These are phyloP conservation scores for Nematolebias whitei DNA, from an alignment of 2,113 vertebrate species.

Conservation along the genomic window DNA sequence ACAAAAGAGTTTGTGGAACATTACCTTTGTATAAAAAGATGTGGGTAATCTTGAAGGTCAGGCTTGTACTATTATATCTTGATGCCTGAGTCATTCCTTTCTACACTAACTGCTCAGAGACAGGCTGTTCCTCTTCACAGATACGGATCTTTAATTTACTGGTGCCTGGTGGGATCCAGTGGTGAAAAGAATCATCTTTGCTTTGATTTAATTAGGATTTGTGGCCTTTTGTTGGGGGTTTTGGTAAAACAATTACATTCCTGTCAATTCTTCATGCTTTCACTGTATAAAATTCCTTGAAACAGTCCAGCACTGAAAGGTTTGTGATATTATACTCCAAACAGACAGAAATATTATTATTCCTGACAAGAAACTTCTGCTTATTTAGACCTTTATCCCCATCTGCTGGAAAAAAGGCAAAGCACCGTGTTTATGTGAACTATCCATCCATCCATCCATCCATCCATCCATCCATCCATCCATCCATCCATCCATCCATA, in stretches of 20 bases:
- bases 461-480: too few species aligned
- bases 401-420: constrained; percentile 53
- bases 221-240: constrained; percentile 22
- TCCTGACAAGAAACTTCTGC: not conserved
- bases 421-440: too few species aligned
- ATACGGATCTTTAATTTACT: constrained; percentile 10
- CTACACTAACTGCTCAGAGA: not conserved
- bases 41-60: too few species aligned
- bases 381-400: constrained; percentile 40
- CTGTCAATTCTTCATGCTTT: not conserved
- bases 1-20: too few species aligned
- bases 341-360: not conserved
- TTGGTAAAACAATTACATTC: constrained; percentile 11
- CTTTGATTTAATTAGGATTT: constrained; percentile 28
- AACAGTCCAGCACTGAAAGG: not conserved
- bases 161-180: not conserved
- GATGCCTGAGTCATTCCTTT: not conserved
- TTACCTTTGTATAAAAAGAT: too few species aligned
- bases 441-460: too few species aligned
- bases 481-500: too few species aligned
- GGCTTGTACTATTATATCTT: too few species aligned
- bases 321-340: not conserved
- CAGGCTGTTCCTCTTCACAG: not conserved
- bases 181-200: constrained; percentile 35
- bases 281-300: not conserved